Evolutionary conservation across 2,888 invertebrate genomes (phyloP).

Genomic region (Ptilodon capucinus): DNA sequence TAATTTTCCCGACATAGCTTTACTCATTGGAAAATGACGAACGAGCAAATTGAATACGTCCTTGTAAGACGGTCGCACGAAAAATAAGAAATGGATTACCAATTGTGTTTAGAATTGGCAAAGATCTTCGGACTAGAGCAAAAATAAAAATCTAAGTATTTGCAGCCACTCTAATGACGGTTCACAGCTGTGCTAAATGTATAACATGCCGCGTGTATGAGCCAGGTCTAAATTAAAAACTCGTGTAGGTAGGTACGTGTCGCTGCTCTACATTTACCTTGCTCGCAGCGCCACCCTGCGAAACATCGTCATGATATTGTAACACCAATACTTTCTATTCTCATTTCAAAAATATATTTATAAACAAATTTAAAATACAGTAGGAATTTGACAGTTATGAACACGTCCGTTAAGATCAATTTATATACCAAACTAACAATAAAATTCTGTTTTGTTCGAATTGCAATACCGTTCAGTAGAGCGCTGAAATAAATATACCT

Average conservation of each 20-base stretch:
- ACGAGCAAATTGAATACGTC: conserved; percentile 9
- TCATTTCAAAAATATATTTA: background rate
- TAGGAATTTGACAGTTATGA: background rate
- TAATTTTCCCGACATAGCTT: conserved; percentile 14
- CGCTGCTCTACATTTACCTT: conserved; percentile 65
- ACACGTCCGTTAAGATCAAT: background rate
- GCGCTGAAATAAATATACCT: background rate
- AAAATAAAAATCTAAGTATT: conserved; percentile 33
- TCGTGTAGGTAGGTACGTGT: conserved; percentile 39
- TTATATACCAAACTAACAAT: no score
- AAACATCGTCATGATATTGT: conserved; percentile 50
- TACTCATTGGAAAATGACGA: conserved; percentile 14
- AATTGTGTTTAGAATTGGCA: conserved; percentile 36
- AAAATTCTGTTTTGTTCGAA: no score
- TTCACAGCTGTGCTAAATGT: conserved; percentile 56
- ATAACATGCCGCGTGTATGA: conserved; percentile 61
- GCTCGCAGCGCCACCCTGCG: conserved; percentile 77
- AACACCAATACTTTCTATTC: conserved; percentile 26
- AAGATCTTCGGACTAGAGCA: conserved; percentile 32
- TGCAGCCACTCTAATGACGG: conserved; percentile 51
- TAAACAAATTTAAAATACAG: background rate
- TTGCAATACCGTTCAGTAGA: background rate
- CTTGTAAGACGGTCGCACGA: conserved; percentile 15
- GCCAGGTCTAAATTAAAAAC: conserved; percentile 54
- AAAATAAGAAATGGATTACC: conserved; percentile 27